Conservation (phyloP, 2,888 invertebrate species). For the Gandaritis pyraliata region DNA sequence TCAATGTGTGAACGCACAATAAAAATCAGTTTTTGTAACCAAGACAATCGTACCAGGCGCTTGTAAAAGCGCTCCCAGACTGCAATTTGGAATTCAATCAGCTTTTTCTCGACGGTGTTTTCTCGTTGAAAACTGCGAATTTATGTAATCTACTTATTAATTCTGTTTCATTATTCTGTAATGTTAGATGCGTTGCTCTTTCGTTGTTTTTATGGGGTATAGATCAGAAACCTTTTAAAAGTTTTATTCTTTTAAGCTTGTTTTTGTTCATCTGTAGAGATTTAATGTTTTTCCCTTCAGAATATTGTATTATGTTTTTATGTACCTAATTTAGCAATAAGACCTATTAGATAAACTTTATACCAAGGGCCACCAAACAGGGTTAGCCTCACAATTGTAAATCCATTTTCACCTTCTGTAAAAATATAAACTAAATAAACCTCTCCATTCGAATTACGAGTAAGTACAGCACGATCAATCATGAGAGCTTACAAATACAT, state of each 20-base stretch:
- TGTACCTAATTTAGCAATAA: too few species aligned
- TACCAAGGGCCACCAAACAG: too few species aligned
- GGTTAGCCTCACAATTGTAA: too few species aligned
- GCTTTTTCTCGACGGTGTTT: slow-evolving; percentile 55
- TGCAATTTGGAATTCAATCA: slow-evolving; percentile 74
- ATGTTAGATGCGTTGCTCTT: slow-evolving; percentile 34
- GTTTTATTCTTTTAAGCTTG: slow-evolving; percentile 1
- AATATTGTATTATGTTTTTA: not conserved
- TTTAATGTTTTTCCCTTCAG: slow-evolving; percentile 3
- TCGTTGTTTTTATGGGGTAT: slow-evolving; percentile 1
- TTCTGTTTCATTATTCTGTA: slow-evolving; percentile 44
- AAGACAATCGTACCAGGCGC: slow-evolving; percentile 5
- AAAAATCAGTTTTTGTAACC: not conserved
- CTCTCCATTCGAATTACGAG: slow-evolving; percentile 1
- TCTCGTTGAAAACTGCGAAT: slow-evolving; percentile 50
- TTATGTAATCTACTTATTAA: slow-evolving; percentile 52
- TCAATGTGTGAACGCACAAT: too few species aligned
- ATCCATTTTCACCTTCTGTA: too few species aligned
- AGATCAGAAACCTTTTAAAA: slow-evolving; percentile 5
- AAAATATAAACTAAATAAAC: not conserved
- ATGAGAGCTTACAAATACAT: slow-evolving; percentile 27
- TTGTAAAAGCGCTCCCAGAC: slow-evolving; percentile 49
- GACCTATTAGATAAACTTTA: too few species aligned
- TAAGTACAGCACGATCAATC: slow-evolving; percentile 26
- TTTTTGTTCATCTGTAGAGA: not conserved